Percentiles rank a stretch among this genome's conserved stretches.
These are phyloP conservation scores for Exocentrus adspersus DNA, from an alignment of 2,888 invertebrate species.

Conservation along the genomic window DNA sequence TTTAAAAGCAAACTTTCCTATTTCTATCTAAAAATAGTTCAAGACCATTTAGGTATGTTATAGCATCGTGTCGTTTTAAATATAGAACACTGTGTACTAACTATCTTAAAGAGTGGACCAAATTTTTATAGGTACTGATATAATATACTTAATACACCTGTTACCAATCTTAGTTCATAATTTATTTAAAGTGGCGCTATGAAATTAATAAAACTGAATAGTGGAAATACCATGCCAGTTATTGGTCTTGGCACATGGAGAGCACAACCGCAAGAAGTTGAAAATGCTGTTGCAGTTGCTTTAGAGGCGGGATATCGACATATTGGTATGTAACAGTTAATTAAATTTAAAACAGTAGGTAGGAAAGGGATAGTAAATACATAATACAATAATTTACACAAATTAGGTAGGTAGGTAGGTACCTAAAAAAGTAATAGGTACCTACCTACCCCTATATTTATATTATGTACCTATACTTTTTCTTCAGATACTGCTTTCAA, in stretches of 20 bases:
- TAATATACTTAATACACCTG: no score
- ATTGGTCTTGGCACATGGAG: constrained; percentile 80
- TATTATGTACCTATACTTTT: no score
- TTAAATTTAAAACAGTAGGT: no score
- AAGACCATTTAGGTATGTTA: constrained; percentile 21
- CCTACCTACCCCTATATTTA: no score
- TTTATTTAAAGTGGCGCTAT: constrained; percentile 50
- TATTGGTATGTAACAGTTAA: constrained; percentile 59
- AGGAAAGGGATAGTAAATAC: no score
- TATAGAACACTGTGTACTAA: constrained; percentile 17
- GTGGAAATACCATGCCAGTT: constrained; percentile 71
- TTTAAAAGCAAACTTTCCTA: constrained; percentile 21
- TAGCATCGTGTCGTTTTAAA: constrained; percentile 9
- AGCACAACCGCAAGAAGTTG: constrained; percentile 73
- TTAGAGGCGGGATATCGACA: constrained; percentile 78
- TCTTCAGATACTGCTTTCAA: constrained; percentile 78
- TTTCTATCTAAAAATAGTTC: constrained; percentile 29
- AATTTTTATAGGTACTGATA: no score
- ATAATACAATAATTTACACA: no score
- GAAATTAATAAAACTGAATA: constrained; percentile 64
- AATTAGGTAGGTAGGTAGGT: no score
- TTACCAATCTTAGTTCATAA: no score
- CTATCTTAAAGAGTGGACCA: no score
- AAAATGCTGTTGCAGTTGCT: constrained; percentile 71
- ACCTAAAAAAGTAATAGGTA: no score